Base-by-base conservation (phyloP, 2,888 invertebrate species). In the Drosophila macrothrix region DNA sequence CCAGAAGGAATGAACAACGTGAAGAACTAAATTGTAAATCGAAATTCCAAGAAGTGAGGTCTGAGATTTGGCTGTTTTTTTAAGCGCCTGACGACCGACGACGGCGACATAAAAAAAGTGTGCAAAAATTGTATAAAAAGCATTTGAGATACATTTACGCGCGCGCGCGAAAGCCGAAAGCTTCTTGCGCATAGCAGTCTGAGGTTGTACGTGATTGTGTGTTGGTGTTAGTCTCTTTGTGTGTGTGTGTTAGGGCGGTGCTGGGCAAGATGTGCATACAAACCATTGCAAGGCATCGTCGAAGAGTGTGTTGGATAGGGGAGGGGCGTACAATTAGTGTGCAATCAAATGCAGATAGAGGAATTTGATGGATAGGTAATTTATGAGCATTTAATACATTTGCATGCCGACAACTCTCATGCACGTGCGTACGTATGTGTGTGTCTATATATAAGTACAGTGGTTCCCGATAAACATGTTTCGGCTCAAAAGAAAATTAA, bases 21-120 rank as follows among this genome's bases (percentile, higher is more conserved):
- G 74, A 82, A 90, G 79, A 87, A 76, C 83, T 84, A 88, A 86
- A 86, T 86, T 86, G 85, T 88, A 86, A 86, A 90, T 87, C 90
- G 89, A 87, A 87, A 90, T 87, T 87, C 87, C 90, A 86, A 84
- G 87, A 90, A 87, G 73, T 78, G 74, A 69, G 87, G 80, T 84
- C 74, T 78, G 61, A 80, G 84, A 82, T 83, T 81, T 73, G 73
- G 62, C 55, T 62, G 65, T 64, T 66, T 75, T 65, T 64, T 65
- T 66, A 80, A 76, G 82, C 82, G 79, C 74, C 79, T 81, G 79
- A 78, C 81, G 73, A 67, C 69, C 77, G 73, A 63, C 67, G 65
- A 43, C 63, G 43, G 33, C 69, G 52, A 60, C 67, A 58, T 65
- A 64, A 69, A 64, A 73, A 82, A 82, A 84, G 74, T 82, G 79